These are phyloP conservation scores for Oedothorax gibbosus DNA, from an alignment of 1,140 invertebrate species.

Conservation along the genomic window DNA sequence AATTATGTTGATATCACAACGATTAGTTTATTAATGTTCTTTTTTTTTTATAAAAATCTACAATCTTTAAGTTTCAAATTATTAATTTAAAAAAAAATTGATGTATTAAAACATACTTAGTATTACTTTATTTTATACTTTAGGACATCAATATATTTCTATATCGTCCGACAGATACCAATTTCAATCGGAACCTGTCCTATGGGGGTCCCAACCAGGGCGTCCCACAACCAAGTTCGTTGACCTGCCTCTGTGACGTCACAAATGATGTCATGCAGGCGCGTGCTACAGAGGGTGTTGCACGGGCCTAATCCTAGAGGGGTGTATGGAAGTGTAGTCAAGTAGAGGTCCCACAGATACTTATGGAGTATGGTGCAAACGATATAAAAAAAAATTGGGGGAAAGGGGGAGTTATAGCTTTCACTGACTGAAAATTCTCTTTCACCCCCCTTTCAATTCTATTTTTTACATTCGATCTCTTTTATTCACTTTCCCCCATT, in stretches of 20 bases:
- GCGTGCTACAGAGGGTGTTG: conserved; percentile 41
- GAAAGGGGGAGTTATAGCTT: conserved; percentile 4
- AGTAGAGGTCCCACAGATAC: conserved; percentile 49
- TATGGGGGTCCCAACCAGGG: background rate
- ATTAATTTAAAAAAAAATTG: too few species aligned
- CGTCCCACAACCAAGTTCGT: conserved; percentile 30
- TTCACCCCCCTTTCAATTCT: background rate
- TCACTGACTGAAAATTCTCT: conserved; percentile 20
- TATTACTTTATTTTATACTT: too few species aligned
- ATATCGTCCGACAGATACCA: too few species aligned
- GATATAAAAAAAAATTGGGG: background rate
- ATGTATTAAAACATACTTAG: too few species aligned
- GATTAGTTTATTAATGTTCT: too few species aligned
- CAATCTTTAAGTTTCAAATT: too few species aligned
- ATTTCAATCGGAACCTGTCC: background rate
- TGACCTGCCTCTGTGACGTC: conserved; percentile 45
- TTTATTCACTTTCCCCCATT: conserved; percentile 46
- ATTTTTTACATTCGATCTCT: conserved; percentile 23
- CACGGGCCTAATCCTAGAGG: conserved; percentile 46
- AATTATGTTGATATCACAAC: too few species aligned
- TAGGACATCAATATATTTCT: too few species aligned
- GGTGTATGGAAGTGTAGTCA: conserved; percentile 48
- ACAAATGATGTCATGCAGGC: conserved; percentile 53
- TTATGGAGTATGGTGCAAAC: conserved; percentile 42
- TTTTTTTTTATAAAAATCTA: too few species aligned